These are phyloP conservation scores for Noctua comes DNA, from an alignment of 2,888 invertebrate species.

Conservation along the genomic window DNA sequence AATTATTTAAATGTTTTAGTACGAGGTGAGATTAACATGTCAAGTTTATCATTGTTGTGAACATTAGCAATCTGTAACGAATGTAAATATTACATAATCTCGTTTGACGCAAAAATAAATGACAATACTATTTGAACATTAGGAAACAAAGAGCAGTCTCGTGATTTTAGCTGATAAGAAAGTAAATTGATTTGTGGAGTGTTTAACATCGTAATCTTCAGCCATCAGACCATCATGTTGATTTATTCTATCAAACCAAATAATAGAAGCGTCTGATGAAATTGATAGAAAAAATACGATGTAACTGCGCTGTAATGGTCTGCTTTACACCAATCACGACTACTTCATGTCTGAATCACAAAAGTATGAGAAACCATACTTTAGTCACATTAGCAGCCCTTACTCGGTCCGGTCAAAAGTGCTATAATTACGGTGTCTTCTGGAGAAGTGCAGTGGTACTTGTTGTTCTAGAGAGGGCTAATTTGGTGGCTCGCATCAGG, in stretches of 20 bases:
- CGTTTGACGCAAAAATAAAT: constrained; percentile 43
- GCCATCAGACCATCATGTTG: not conserved
- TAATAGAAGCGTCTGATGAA: not conserved
- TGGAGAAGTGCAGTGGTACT: constrained; percentile 9
- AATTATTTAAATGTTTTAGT: constrained; percentile 58
- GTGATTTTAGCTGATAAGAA: constrained; percentile 31
- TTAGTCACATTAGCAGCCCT: not conserved
- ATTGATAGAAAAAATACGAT: not conserved
- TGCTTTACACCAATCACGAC: not conserved
- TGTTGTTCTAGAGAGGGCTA: constrained; percentile 29
- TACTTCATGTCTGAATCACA: not conserved
- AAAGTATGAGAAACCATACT: not conserved
- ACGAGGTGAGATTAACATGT: constrained; percentile 51
- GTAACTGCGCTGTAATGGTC: not conserved
- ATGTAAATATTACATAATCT: constrained; percentile 31
- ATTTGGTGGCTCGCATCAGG: constrained; percentile 39
- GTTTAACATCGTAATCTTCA: constrained; percentile 17
- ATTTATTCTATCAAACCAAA: constrained; percentile 4
- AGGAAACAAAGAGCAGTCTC: constrained; percentile 27
- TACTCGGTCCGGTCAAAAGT: constrained; percentile 21
- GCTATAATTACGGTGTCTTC: constrained; percentile 28
- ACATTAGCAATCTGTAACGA: constrained; percentile 37
- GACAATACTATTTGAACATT: constrained; percentile 48
- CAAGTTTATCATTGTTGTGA: constrained; percentile 53
- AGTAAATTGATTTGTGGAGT: constrained; percentile 36